phyloP scores from a whole-genome alignment of 2,797 vertebrate genomes.

The Sternotherus odoratus region DNA sequence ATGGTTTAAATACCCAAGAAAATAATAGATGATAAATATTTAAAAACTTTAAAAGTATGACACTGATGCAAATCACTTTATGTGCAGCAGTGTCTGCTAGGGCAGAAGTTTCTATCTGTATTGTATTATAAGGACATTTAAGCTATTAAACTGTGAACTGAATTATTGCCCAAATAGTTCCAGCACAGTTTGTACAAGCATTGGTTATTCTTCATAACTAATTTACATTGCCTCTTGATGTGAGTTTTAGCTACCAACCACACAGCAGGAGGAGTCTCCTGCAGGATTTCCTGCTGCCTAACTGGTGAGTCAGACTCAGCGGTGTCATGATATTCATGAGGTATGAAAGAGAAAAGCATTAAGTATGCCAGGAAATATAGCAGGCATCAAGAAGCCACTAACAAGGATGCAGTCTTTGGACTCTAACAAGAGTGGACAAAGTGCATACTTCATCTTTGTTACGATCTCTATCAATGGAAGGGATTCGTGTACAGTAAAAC shows the following conservation, averaged over 20 bases:
- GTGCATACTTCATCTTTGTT: conserved; percentile 35
- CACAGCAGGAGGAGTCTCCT: not conserved
- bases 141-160: not conserved
- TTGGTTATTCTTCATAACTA: not conserved
- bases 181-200: not conserved
- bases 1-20: not conserved
- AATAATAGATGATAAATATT: not conserved
- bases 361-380: not conserved
- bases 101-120: not conserved
- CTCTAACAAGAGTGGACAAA: conserved; percentile 17
- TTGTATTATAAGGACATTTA: not conserved
- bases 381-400: not conserved
- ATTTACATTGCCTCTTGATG: not conserved
- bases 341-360: not conserved
- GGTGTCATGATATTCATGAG: not conserved
- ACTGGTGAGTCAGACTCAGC: conserved; percentile 4
- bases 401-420: conserved; percentile 16
- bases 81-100: not conserved
- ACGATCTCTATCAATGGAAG: not conserved
- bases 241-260: not conserved
- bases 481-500: too few relatives aligned
- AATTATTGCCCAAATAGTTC: not conserved
- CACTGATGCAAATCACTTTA: not conserved
- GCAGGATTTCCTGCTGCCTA: not conserved
- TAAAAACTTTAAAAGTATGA: not conserved